Conservation (phyloP, 2,888 invertebrate genomes). For the Macaria liturata region DNA sequence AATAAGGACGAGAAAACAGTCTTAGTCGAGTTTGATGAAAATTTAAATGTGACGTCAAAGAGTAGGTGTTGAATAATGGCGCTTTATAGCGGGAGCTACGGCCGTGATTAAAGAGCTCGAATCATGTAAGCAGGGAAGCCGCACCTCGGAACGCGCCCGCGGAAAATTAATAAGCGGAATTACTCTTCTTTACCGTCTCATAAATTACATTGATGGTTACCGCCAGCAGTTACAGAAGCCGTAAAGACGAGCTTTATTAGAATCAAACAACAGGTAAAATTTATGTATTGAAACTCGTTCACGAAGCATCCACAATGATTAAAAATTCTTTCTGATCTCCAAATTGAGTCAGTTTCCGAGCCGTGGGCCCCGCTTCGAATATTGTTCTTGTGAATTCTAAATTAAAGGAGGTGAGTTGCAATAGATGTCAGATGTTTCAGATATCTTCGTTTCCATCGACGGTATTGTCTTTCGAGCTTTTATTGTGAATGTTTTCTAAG, state of each 20-base stretch:
- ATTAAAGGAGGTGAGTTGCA: constrained; percentile 46
- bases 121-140: constrained; percentile 68
- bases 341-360: constrained; percentile 27
- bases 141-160: constrained; percentile 60
- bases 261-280: constrained; percentile 61
- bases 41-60: constrained; percentile 46
- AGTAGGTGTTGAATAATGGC: constrained; percentile 47
- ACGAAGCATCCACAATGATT: constrained; percentile 21
- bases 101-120: constrained; percentile 60
- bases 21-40: constrained; percentile 32
- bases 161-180: constrained; percentile 77
- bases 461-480: constrained; percentile 66
- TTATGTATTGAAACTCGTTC: constrained; percentile 37
- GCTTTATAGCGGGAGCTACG: constrained; percentile 43
- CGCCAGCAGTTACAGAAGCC: constrained; percentile 64
- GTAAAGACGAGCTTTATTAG: constrained; percentile 68
- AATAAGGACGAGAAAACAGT: constrained; percentile 29
- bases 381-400: constrained; percentile 36
- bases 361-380: constrained; percentile 14
- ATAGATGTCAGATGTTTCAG: constrained; percentile 51
- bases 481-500: constrained; percentile 73
- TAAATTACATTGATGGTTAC: constrained; percentile 76
- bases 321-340: constrained; percentile 24
- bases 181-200: constrained; percentile 71
- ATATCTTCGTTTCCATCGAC: constrained; percentile 65